A percentile compares a stretch with the other conserved stretches of the same genome.
Evolutionary conservation across 2,888 invertebrate species (phyloP).

Genomic region (Eurytoma adleriae): DNA sequence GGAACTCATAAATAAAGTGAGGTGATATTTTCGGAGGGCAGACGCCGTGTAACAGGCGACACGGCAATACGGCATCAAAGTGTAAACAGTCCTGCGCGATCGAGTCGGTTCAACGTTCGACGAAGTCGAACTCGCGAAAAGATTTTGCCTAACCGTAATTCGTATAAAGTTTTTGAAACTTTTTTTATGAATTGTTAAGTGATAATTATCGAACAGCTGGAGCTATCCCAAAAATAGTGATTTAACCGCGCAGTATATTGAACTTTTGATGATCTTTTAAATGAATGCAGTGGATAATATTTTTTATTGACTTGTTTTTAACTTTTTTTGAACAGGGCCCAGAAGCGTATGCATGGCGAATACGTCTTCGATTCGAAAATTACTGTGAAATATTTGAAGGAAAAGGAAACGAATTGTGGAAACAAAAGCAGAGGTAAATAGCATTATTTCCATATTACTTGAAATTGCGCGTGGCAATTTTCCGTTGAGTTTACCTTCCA

Average conservation of each 20-base stretch:
- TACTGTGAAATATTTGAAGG: slow-evolving; percentile 76
- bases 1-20: too few relatives aligned
- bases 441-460: slow-evolving; percentile 20
- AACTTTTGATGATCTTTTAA: neutral
- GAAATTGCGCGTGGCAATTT: neutral
- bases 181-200: too few relatives aligned
- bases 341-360: slow-evolving; percentile 90
- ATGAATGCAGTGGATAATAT: neutral
- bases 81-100: too few relatives aligned
- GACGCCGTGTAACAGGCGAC: too few relatives aligned
- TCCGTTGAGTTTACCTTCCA: slow-evolving; percentile 23
- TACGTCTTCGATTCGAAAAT: slow-evolving; percentile 89
- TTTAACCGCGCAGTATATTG: neutral
- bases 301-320: neutral
- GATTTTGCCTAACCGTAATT: too few relatives aligned
- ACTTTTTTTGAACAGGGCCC: slow-evolving; percentile 79
- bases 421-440: slow-evolving; percentile 68
- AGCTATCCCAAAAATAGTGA: too few relatives aligned
- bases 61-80: too few relatives aligned
- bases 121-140: too few relatives aligned
- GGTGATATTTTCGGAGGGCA: too few relatives aligned
- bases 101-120: too few relatives aligned
- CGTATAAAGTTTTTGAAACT: too few relatives aligned
- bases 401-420: slow-evolving; percentile 61
- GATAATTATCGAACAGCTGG: too few relatives aligned